Base-by-base conservation (phyloP, 37 sponge, comb jelly and placozoan genomes). In the Ephydatia muelleri region DNA sequence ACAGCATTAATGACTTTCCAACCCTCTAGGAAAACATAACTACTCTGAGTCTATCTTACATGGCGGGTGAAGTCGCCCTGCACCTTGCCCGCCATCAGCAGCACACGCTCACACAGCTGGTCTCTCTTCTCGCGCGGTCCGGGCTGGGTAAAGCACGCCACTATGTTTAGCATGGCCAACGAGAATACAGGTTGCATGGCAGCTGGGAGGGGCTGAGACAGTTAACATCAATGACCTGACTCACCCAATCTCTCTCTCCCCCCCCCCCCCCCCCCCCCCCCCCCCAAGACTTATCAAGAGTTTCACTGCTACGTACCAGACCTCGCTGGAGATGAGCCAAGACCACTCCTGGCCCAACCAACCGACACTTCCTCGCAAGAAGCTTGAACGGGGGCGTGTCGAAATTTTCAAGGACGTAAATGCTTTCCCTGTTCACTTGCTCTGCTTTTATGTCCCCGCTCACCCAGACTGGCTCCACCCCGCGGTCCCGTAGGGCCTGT, bases 1-100 rank as follows among this genome's bases (percentile, higher is more conserved):
- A 36, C 0, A 64, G 1, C 64, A 77, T 26, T 36, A 43, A n/a
- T n/a, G n/a, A n/a, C n/a, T n/a, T 3, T 30, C 16, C 5, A 13
- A 31, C 2, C 21, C 25, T 68, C 6, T 47, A 28, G 3, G 27
- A 33, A 72, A 21, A 31, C 67, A 19, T 8, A 43, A 43, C 32
- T 23, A 25, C 49, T 32, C 26, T 13, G 29, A 35, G 78, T 49
- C 9, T 37, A 83, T 75, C 86, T 79, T 25, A 93, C 94, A 11
- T 70, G 28, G 19, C 67, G 67, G n/a, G 94, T 96, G 72, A 93
- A 82, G 71, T 90, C 80, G 0, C 70, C 84, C 27, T 64, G 49
- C 11, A 87, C 87, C 69, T 68, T 77, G 0, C 96, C 95, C 32
- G 94, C 96, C 94, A 96, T 94, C 83, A 94, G 70, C 38, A 65